Percentiles rank a stretch among this genome's conserved stretches.
Evolutionary conservation across 1,140 invertebrate genomes (phyloP).

Genomic region (Lepidurus arcticus): DNA sequence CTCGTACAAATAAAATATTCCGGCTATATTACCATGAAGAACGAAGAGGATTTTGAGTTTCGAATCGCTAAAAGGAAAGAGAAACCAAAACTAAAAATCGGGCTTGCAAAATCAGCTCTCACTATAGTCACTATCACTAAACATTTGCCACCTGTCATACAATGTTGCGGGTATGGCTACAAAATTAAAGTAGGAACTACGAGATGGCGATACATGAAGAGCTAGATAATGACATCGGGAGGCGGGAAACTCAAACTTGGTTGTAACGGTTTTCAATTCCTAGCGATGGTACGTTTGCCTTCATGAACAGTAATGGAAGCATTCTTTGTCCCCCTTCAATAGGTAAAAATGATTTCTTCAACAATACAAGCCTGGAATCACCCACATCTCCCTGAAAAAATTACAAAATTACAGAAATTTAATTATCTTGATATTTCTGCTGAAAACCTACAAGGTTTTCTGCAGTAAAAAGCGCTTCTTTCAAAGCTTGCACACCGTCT

Average conservation of each 20-base stretch:
- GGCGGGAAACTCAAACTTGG: background rate
- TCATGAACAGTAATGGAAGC: background rate
- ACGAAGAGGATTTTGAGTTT: background rate
- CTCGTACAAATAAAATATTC: background rate
- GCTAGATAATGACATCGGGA: background rate
- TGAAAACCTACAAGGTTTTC: too few species aligned
- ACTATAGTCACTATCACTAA: background rate
- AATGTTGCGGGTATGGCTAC: background rate
- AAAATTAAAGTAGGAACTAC: background rate
- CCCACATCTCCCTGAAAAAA: background rate
- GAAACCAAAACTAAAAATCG: background rate
- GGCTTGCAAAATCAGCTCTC: background rate
- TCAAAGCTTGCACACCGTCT: too few species aligned
- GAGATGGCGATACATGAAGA: background rate
- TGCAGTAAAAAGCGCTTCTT: too few species aligned
- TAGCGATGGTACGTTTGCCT: background rate
- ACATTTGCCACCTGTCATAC: constrained; percentile 16
- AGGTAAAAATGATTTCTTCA: background rate
- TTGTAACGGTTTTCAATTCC: background rate
- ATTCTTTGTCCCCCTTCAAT: background rate
- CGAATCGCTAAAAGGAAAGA: background rate
- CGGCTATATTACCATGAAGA: background rate
- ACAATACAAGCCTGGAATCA: background rate
- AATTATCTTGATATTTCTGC: background rate
- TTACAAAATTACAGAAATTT: background rate